Base-by-base conservation (phyloP, 2,888 invertebrate genomes). In the Acrocera orbiculus region DNA sequence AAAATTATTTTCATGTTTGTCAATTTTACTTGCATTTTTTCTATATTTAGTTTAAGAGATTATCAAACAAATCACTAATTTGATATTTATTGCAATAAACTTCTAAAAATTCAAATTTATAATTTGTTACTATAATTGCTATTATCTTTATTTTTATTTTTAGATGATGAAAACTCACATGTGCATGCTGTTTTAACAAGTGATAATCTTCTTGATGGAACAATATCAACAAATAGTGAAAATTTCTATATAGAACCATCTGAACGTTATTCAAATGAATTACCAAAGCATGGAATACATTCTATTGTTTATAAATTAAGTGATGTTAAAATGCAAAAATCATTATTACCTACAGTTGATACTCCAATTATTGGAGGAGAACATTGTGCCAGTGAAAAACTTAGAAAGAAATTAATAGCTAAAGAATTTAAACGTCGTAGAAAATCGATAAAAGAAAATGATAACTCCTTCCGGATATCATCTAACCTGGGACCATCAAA, bases 151-250 rank as follows among this genome's bases (percentile, higher is more conserved):
- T 31, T 30, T 31, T 30, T 25, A 23, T 42, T 68, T 70, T 23
- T 68, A 86, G 86, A 76, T 64, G 86, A 87, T 48, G 81, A 85
- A 42, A 67, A 67, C 30, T 78, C 87, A 10, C 63, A 71, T 44
- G 83, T 89, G 34, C 78, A 83, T 52, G 92, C 90, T 25, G 65
- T 90, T 48, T 70, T 92, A 47, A 87, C 87, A 39, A 68, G 70
- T 37, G 80, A 86, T 39, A 90, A 90, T 36, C 67, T 86, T 37
- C 83, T 92, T 59, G 90, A 92, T 54, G 92, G 90, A 34, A 80
- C 80, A 35, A 77, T 92, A 51, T 69, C 73, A 57, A 80, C 83
- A 32, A 64, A 66, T 36, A 64, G 71, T 32, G 82, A 82, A 49
- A 80, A 85, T 49, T 85, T 75, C 61, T 86, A 83, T 59, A 70